Evolutionary conservation across 2,888 invertebrate species (phyloP), one percentile per base, ranked within the genome.

Genomic region (Ophonus ardosiacus): DNA sequence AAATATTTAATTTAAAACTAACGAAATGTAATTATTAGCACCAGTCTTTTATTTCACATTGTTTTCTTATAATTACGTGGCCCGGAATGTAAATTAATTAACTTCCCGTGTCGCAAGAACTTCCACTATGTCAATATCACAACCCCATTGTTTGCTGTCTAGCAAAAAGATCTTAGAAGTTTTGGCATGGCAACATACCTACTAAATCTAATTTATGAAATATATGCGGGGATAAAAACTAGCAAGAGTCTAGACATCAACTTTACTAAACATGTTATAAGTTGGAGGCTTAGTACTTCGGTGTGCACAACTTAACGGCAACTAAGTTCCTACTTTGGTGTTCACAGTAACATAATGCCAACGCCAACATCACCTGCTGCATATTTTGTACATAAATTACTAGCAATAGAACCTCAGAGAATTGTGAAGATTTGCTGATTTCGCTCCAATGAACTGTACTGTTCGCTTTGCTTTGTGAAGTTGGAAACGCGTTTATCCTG

Each of bases 401-500:
- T 43, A 17, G 18, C 17, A 74, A 43, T 74, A 74, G 71, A 74
- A 43, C 71, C 71, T 43, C 15, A 15, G 71, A 40, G 40, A 40
- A 40, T 74, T 43, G 71, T 74, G 71, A 74, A 74, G 71, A 74
- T 74, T 74, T 74, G 71, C 43, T 74, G 71, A 74, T 74, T 74
- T 43, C 71, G 71, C 43, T 10, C 10, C 17, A 40, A 43, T 74
- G 71, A 43, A 74, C 43, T 40, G 0, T 40, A 43, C 43, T 51
- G 43, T 51, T 51, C 43, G 43, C 43, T 51, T 51, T 74, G 8
- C 17, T 15, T 38, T 38, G 40, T 38, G n/a, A 74, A 74, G 43
- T 74, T 74, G 18, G 43, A 10, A 43, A 8, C 43, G 71, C 71
- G 40, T 74, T 74, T 74, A 15, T 74, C 43, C 71, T 74, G 71